A percentile compares a stretch with the other conserved stretches of the same genome.
These are phyloP conservation scores for Dryoscopus gambensis DNA, from an alignment of 2,113 vertebrate genomes.

Conservation along the genomic window DNA sequence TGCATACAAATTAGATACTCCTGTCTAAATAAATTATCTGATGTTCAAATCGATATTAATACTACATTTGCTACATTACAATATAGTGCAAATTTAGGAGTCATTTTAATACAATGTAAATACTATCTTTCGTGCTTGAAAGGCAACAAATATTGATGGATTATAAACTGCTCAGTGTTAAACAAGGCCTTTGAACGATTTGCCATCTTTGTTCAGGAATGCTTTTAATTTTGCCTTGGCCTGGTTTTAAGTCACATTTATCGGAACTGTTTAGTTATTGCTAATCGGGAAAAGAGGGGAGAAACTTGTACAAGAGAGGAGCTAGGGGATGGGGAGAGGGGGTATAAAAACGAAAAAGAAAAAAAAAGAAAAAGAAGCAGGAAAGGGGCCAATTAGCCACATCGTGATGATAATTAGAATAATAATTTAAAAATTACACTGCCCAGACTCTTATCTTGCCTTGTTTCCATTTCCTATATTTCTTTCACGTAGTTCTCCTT, in stretches of 20 bases:
- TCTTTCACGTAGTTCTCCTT: constrained; percentile 33
- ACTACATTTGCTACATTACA: constrained; percentile 76
- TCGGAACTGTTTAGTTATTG: constrained; percentile 30
- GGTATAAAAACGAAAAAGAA: neutral
- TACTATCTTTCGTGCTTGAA: constrained; percentile 69
- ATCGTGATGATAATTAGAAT: constrained; percentile 4
- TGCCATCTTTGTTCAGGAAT: constrained; percentile 67
- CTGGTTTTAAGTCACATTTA: constrained; percentile 62
- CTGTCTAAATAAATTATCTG: constrained; percentile 79
- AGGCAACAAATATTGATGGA: constrained; percentile 73
- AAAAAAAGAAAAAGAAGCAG: neutral
- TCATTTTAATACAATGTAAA: constrained; percentile 75
- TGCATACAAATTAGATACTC: constrained; percentile 76
- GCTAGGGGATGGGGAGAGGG: neutral
- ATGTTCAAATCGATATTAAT: constrained; percentile 79
- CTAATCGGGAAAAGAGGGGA: neutral
- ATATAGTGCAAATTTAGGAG: constrained; percentile 76
- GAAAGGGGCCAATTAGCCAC: constrained; percentile 4
- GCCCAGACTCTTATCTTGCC: constrained; percentile 41
- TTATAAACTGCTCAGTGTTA: constrained; percentile 61
- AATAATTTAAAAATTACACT: constrained; percentile 38
- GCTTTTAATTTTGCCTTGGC: constrained; percentile 63
- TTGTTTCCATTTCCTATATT: constrained; percentile 68
- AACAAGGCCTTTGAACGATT: constrained; percentile 64
- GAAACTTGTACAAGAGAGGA: neutral